Conservation (phyloP, 1,140 invertebrate species). For the Frieseomelitta varia region DNA sequence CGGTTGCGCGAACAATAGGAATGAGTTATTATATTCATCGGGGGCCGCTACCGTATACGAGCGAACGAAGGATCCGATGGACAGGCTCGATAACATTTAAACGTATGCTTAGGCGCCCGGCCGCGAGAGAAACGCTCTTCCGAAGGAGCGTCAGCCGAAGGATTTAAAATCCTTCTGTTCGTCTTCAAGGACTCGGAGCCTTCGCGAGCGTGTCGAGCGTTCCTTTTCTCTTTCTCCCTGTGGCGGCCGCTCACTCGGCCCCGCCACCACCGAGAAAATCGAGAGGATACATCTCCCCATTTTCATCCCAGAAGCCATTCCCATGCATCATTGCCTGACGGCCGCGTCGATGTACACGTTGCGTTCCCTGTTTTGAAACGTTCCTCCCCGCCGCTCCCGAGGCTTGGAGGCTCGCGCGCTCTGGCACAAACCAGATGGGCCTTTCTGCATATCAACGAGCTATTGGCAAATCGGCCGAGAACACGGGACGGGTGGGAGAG, state of each 20-base stretch:
- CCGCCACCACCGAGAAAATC: slow-evolving; percentile 43
- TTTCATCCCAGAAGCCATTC: slow-evolving; percentile 56
- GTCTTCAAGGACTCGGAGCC: slow-evolving; percentile 69
- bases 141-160: slow-evolving; percentile 34
- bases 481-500: slow-evolving; percentile 21
- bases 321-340: slow-evolving; percentile 58
- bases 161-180: slow-evolving; percentile 71
- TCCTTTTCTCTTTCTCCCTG: slow-evolving; percentile 7
- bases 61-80: slow-evolving; percentile 41
- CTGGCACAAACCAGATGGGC: slow-evolving; percentile 46
- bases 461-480: slow-evolving; percentile 63
- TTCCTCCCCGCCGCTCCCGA: slow-evolving; percentile 29
- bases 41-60: slow-evolving; percentile 40
- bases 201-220: slow-evolving; percentile 18
- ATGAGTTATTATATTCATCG: slow-evolving; percentile 49
- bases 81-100: slow-evolving; percentile 48
- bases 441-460: slow-evolving; percentile 69
- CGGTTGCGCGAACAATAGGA: slow-evolving; percentile 38
- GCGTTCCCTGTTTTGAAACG: slow-evolving; percentile 63
- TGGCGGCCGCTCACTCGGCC: slow-evolving; percentile 50
- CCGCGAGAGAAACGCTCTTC: slow-evolving; percentile 32
- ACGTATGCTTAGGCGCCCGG: slow-evolving; percentile 41
- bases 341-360: slow-evolving; percentile 24
- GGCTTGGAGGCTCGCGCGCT: background rate
- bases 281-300: slow-evolving; percentile 56